A percentile compares a stretch with the other conserved stretches of the same genome.
phyloP scores from a whole-genome alignment of 2,113 vertebrate species.

The Puffinus mauretanicus region DNA sequence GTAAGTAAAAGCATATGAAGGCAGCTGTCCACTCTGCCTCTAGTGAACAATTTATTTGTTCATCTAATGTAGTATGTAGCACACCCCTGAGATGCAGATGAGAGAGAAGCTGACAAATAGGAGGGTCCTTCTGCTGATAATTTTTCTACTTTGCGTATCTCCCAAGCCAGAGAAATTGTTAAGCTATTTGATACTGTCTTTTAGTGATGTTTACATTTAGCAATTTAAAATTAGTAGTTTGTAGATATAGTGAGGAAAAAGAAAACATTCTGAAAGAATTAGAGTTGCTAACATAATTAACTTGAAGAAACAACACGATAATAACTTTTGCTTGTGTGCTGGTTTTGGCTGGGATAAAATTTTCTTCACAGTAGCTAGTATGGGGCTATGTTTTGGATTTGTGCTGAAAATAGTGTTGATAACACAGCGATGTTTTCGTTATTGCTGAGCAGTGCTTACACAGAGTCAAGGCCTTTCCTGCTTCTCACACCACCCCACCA shows the following conservation, averaged over 20 bases:
- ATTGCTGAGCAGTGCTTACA: too few species aligned
- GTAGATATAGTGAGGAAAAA: neutral
- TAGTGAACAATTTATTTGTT: neutral
- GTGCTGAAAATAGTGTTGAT: too few species aligned
- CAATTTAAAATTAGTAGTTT: neutral
- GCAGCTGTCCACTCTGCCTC: neutral
- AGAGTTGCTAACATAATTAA: neutral
- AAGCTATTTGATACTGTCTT: neutral
- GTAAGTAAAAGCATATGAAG: neutral
- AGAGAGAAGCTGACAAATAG: neutral
- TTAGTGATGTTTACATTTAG: neutral
- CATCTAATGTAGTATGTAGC: neutral
- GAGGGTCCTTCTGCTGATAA: neutral
- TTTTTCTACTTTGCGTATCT: neutral
- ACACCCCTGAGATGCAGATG: neutral
- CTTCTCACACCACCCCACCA: too few species aligned
- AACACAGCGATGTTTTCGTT: too few species aligned
- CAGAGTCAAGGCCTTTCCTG: too few species aligned
- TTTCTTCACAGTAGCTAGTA: too few species aligned
- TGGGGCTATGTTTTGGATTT: too few species aligned
- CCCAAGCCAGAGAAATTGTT: neutral
- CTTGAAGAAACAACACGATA: neutral
- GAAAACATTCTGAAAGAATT: neutral
- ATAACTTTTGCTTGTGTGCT: neutral
- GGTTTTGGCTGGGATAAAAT: too few species aligned